phyloP scores from a whole-genome alignment of 1,140 invertebrate genomes.

The Drosophila tsacasi region DNA sequence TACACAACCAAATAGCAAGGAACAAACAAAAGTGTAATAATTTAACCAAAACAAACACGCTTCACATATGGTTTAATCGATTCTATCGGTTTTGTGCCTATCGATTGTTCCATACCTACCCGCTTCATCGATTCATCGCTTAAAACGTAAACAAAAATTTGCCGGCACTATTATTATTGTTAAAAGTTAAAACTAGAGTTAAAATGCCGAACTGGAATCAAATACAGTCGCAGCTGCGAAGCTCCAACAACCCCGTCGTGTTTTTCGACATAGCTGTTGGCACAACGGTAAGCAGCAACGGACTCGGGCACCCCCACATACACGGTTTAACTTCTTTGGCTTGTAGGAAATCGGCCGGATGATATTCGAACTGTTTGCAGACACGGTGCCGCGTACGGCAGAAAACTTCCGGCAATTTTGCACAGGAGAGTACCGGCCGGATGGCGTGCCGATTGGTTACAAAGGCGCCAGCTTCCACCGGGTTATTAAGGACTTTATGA shows the following conservation, averaged over 20 bases:
- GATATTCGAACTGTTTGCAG: constrained; percentile 98
- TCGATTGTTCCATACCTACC: constrained; percentile 35
- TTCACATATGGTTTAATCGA: constrained; percentile 12
- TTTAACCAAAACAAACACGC: constrained; percentile 17
- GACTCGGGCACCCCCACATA: not conserved
- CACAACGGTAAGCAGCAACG: constrained; percentile 89
- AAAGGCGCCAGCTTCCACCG: constrained; percentile 98
- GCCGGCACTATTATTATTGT: constrained; percentile 27
- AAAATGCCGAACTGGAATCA: constrained; percentile 95
- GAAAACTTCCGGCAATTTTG: constrained; percentile 99
- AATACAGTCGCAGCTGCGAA: constrained; percentile 95
- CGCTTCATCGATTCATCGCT: constrained; percentile 25
- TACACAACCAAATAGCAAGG: not conserved
- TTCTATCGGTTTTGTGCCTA: constrained; percentile 4
- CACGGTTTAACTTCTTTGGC: constrained; percentile 14
- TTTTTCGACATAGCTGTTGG: constrained; percentile 98
- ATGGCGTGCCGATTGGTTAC: constrained; percentile 98
- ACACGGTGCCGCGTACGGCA: constrained; percentile 98
- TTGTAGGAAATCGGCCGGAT: constrained; percentile 94
- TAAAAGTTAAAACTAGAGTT: constrained; percentile 21
- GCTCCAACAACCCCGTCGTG: constrained; percentile 98
- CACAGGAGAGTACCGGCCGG: constrained; percentile 95
- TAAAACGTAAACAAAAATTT: constrained; percentile 67
- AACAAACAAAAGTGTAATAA: constrained; percentile 11
- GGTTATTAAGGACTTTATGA: constrained; percentile 99